phyloP scores from a whole-genome alignment of 2,888 invertebrate species.

The Ferdinandea cuprea region DNA sequence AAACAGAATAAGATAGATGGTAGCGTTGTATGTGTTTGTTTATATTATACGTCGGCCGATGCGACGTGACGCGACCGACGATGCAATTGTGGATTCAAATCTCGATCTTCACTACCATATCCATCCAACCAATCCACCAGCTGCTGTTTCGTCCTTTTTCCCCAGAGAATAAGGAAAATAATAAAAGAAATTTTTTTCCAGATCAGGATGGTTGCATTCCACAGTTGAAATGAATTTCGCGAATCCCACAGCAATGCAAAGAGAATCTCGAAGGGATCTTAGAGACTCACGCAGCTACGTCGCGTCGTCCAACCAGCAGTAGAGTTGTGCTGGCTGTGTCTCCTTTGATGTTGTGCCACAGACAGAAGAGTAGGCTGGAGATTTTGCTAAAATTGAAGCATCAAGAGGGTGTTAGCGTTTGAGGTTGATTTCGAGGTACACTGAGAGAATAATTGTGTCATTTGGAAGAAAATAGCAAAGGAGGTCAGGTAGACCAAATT shows the following conservation, averaged over 20 bases:
- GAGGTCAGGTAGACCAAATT: too few relatives aligned
- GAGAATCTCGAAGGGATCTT: slow-evolving; percentile 26
- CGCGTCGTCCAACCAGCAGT: neutral
- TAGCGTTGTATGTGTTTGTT: neutral
- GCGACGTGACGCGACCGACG: neutral
- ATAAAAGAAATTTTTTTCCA: slow-evolving; percentile 26
- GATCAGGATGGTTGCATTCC: slow-evolving; percentile 30
- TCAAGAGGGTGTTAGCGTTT: neutral
- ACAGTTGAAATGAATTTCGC: slow-evolving; percentile 36
- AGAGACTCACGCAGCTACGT: neutral
- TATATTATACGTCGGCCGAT: neutral
- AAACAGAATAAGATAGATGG: slow-evolving; percentile 12
- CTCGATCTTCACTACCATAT: slow-evolving; percentile 52
- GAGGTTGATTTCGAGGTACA: too few relatives aligned
- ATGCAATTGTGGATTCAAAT: slow-evolving; percentile 53
- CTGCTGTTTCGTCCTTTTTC: slow-evolving; percentile 2
- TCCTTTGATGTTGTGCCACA: slow-evolving; percentile 22
- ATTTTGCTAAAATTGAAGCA: slow-evolving; percentile 39
- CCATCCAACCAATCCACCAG: slow-evolving; percentile 18
- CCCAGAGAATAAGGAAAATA: neutral
- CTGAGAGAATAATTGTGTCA: slow-evolving; percentile 23
- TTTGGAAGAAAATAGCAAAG: too few relatives aligned
- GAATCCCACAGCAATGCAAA: slow-evolving; percentile 25
- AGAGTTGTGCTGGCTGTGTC: slow-evolving; percentile 5
- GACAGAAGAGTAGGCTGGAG: neutral